These are phyloP conservation scores for Drosophila mojavensis DNA, from an alignment of 1,140 invertebrate genomes.

Conservation along the genomic window DNA sequence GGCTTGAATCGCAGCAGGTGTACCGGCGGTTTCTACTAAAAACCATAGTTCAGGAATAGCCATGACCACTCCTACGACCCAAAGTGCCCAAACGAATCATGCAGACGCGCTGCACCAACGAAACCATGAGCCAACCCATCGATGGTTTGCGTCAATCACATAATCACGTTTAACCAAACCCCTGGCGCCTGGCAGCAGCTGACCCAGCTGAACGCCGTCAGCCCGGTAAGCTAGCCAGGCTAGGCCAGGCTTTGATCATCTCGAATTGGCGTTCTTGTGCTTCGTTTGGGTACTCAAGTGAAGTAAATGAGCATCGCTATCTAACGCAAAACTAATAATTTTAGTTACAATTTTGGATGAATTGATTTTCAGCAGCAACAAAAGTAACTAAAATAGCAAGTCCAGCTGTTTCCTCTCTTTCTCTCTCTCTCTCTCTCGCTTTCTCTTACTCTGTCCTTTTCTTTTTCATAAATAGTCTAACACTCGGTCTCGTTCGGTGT, in stretches of 20 bases:
- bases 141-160: conserved; percentile 34
- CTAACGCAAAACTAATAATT: conserved; percentile 83
- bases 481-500: background rate
- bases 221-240: too few species aligned
- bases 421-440: background rate
- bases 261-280: conserved; percentile 29
- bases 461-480: conserved; percentile 17
- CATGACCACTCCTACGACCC: conserved; percentile 83
- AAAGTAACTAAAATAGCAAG: conserved; percentile 71
- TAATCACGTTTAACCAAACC: conserved; percentile 3
- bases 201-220: background rate
- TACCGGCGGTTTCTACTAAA: conserved; percentile 65
- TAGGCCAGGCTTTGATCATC: conserved; percentile 10
- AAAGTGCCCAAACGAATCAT: conserved; percentile 75
- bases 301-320: conserved; percentile 84
- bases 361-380: conserved; percentile 71
- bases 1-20: conserved; percentile 33
- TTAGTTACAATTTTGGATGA: conserved; percentile 76
- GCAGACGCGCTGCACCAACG: conserved; percentile 39
- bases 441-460: background rate
- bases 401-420: conserved; percentile 22
- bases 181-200: background rate
- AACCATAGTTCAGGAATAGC: conserved; percentile 84
- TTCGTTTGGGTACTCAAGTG: conserved; percentile 78
- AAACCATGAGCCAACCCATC: conserved; percentile 50